These are phyloP conservation scores for Heterocephalus glaber DNA, from an alignment of 2,113 vertebrate genomes.

Conservation along the genomic window DNA sequence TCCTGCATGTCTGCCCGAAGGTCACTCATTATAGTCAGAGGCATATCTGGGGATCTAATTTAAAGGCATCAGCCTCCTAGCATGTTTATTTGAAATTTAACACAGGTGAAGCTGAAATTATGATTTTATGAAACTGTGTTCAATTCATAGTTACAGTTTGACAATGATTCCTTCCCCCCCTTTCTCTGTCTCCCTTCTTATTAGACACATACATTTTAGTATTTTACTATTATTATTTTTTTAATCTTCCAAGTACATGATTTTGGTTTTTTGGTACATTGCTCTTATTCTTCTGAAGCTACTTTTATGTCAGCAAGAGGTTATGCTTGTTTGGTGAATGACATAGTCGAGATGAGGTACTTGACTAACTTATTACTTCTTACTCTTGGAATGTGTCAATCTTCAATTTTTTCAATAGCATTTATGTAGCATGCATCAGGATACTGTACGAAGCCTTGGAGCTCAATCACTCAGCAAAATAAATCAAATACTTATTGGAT, in stretches of 20 bases:
- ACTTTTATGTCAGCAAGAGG: constrained; percentile 46
- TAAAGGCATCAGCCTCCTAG: not conserved
- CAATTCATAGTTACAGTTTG: constrained; percentile 19
- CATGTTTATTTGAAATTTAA: constrained; percentile 33
- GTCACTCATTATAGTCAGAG: constrained; percentile 8
- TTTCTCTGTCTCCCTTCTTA: not conserved
- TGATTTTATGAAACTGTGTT: not conserved
- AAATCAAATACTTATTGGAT: constrained; percentile 50
- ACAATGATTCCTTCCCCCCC: not conserved
- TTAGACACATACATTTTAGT: not conserved
- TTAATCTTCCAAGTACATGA: not conserved
- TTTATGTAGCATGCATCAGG: constrained; percentile 40
- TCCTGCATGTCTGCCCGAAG: not conserved
- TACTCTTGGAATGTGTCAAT: constrained; percentile 32
- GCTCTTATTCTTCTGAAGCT: not conserved
- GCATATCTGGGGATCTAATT: not conserved
- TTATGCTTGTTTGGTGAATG: not conserved
- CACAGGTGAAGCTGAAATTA: not conserved
- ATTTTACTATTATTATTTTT: not conserved
- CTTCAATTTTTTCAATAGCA: constrained; percentile 41
- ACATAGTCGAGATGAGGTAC: not conserved
- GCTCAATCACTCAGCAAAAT: constrained; percentile 55
- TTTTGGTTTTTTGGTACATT: constrained; percentile 23
- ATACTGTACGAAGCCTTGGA: not conserved
- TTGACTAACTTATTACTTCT: constrained; percentile 27